phyloP scores from a whole-genome alignment of 1,140 invertebrate species.

The Lordiphosa stackelbergi region DNA sequence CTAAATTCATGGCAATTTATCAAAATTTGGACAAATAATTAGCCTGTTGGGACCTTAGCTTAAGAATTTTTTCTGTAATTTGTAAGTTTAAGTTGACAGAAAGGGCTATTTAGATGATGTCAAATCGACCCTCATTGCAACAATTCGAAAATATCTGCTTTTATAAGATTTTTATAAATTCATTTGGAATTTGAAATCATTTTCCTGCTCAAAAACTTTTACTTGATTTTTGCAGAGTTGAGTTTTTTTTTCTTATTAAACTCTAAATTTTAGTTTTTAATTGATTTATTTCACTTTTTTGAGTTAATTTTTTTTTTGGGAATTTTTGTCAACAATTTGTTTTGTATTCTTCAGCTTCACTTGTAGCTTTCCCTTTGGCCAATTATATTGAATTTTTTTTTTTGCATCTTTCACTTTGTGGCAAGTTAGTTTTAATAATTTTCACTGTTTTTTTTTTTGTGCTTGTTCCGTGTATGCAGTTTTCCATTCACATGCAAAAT shows the following conservation, averaged over 20 bases:
- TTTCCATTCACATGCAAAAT: slow-evolving; percentile 72
- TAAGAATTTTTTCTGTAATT: too few relatives aligned
- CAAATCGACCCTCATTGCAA: too few relatives aligned
- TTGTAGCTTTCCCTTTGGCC: slow-evolving; percentile 45
- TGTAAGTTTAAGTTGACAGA: too few relatives aligned
- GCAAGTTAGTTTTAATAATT: slow-evolving; percentile 36
- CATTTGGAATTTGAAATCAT: too few relatives aligned
- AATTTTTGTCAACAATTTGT: too few relatives aligned
- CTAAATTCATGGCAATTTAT: too few relatives aligned
- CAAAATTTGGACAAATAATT: too few relatives aligned
- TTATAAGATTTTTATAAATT: too few relatives aligned
- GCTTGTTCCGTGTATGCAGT: slow-evolving; percentile 28
- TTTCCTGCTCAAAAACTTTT: slow-evolving; percentile 18
- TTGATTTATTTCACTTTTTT: slow-evolving; percentile 24
- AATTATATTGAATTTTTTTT: slow-evolving; percentile 33
- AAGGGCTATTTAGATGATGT: too few relatives aligned
- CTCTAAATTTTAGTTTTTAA: slow-evolving; percentile 36
- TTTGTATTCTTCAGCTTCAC: too few relatives aligned
- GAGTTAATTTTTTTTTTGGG: slow-evolving; percentile 18
- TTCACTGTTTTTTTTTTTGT: slow-evolving; percentile 26
- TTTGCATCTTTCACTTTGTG: neutral
- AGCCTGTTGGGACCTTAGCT: too few relatives aligned
- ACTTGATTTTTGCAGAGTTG: slow-evolving; percentile 26
- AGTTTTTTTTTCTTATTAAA: slow-evolving; percentile 14
- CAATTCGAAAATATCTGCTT: too few relatives aligned